phyloP scores from a whole-genome alignment of 2,113 vertebrate species.

The Rhineura floridana region DNA sequence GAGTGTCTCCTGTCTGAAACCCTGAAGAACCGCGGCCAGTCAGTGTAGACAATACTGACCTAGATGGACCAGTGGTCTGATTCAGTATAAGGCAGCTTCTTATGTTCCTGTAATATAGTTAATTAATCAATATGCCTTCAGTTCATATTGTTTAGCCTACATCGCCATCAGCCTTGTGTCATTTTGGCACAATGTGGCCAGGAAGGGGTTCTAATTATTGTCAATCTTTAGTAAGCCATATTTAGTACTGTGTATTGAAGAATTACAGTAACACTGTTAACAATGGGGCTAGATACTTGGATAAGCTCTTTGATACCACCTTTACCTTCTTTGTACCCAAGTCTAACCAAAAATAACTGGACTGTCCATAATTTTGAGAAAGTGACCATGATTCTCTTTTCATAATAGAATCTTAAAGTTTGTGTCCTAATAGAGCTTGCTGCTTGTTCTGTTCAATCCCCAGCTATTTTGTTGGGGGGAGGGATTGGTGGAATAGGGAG shows the following conservation, averaged over 20 bases:
- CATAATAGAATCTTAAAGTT: neutral
- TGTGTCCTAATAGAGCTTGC: neutral
- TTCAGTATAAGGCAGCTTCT: too few species aligned
- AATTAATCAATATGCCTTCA: neutral
- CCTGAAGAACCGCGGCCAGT: too few species aligned
- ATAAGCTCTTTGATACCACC: neutral
- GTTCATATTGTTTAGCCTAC: neutral
- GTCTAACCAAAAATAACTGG: neutral
- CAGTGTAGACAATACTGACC: too few species aligned
- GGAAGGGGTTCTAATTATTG: neutral
- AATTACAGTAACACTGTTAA: neutral
- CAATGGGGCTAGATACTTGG: neutral
- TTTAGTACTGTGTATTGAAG: neutral
- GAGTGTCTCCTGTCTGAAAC: too few species aligned
- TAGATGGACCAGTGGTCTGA: too few species aligned
- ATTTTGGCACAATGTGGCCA: neutral
- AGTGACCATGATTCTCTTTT: neutral
- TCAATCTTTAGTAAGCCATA: neutral
- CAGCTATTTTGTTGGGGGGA: neutral
- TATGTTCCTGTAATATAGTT: neutral
- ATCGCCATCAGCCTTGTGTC: neutral
- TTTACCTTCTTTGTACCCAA: neutral
- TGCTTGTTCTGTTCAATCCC: neutral
- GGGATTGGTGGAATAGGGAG: neutral
- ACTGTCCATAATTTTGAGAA: neutral